Conservation (phyloP, 2,888 invertebrate species). For the Malacosoma neustria region DNA sequence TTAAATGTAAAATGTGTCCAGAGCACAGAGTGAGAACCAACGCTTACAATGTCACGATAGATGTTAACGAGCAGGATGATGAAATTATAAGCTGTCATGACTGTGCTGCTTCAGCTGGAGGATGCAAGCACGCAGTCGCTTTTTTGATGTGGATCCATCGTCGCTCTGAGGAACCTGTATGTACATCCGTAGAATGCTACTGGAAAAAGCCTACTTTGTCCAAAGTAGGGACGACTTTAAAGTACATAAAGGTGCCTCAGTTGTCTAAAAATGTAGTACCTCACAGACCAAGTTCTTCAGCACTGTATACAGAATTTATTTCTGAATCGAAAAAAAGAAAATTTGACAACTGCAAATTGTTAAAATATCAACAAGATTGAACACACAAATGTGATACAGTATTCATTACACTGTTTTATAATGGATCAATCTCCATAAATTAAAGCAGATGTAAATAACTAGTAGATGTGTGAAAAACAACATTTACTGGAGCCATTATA, state of each 20-base stretch:
- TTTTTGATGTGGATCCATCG: constrained; percentile 10
- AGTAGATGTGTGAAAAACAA: no score
- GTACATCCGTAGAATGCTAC: constrained; percentile 1
- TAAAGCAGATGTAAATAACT: no score
- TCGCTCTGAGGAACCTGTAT: constrained; percentile 5
- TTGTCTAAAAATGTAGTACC: neutral
- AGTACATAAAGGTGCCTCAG: neutral
- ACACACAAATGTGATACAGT: no score
- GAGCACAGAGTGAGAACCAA: constrained; percentile 6
- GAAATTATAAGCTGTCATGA: constrained; percentile 2
- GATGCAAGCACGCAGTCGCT: constrained; percentile 11
- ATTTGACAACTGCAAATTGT: constrained; percentile 17
- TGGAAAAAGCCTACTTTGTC: neutral
- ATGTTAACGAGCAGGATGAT: constrained; percentile 3
- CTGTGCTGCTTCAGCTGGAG: constrained; percentile 8
- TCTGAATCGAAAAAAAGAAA: constrained; percentile 14
- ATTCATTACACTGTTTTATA: no score
- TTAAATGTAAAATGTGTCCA: constrained; percentile 5
- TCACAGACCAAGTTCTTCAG: neutral
- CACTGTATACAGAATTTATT: neutral
- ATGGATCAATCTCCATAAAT: no score
- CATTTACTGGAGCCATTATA: no score
- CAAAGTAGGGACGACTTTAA: neutral
- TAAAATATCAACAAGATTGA: constrained; percentile 19
- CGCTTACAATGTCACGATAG: neutral